Conservation (phyloP, 2,113 vertebrate species). For the Ctenodactylus gundi region DNA sequence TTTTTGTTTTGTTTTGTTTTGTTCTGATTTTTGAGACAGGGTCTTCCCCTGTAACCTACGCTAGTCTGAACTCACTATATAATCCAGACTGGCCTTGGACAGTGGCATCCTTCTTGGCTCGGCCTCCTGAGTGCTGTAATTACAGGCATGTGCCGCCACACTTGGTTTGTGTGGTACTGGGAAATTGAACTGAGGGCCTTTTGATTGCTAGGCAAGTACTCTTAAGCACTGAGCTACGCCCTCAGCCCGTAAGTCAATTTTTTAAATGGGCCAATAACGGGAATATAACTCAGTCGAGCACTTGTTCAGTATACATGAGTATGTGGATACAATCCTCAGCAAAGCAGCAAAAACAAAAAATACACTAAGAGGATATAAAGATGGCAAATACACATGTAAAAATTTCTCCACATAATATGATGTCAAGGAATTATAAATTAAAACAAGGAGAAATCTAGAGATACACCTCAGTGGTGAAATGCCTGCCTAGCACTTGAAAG, state of each 20-base stretch:
- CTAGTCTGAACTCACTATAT: too few species aligned
- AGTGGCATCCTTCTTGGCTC: too few species aligned
- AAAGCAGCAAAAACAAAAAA: background rate
- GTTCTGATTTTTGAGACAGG: too few species aligned
- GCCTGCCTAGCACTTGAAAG: background rate
- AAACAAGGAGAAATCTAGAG: background rate
- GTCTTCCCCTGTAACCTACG: too few species aligned
- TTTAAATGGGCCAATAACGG: background rate
- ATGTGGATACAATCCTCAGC: background rate
- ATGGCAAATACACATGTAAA: background rate
- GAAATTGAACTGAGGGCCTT: too few species aligned
- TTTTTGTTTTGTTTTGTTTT: too few species aligned
- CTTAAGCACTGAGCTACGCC: too few species aligned
- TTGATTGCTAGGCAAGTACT: too few species aligned
- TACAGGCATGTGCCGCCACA: too few species aligned
- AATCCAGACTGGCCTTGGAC: too few species aligned
- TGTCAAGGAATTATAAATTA: background rate
- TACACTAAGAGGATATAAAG: background rate
- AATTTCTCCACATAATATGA: background rate
- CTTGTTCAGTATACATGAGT: background rate
- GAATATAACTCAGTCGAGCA: background rate
- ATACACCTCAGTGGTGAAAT: background rate
- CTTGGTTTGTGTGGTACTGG: too few species aligned
- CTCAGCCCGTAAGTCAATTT: background rate
- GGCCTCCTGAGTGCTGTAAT: too few species aligned